Conservation (phyloP, 2,888 invertebrate genomes). For the Dorcus parallelipipedus region DNA sequence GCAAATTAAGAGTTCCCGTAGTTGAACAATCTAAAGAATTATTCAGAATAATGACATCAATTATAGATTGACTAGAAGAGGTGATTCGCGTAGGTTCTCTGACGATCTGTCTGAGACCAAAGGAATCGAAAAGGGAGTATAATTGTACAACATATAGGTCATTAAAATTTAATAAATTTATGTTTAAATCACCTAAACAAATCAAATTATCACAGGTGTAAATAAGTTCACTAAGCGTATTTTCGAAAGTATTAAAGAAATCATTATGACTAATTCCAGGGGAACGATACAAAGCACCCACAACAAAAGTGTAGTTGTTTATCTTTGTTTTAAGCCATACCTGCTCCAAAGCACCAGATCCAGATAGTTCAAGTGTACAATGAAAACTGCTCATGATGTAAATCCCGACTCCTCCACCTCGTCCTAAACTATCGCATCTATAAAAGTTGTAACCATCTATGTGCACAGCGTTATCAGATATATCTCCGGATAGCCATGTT, state of each 20-base stretch:
- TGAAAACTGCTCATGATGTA: not conserved
- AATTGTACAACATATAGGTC: not conserved
- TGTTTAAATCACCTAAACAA: not conserved
- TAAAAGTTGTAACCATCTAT: not conserved
- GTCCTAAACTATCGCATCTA: not conserved
- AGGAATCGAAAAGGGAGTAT: not conserved
- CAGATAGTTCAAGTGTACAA: not conserved
- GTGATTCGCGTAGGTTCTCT: not conserved
- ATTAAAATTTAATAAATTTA: not conserved
- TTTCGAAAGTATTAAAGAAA: no score
- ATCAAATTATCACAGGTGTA: no score
- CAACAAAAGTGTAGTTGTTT: not conserved
- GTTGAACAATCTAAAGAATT: not conserved
- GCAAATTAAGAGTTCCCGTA: not conserved
- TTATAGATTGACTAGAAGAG: not conserved
- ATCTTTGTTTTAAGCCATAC: not conserved
- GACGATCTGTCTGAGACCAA: not conserved
- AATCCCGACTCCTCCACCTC: not conserved
- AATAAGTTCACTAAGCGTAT: not conserved
- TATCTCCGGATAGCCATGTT: not conserved
- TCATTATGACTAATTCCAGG: not conserved
- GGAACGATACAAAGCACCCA: not conserved
- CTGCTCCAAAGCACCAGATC: not conserved
- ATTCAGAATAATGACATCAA: not conserved
- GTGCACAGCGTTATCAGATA: not conserved